Evolutionary conservation across 2,797 vertebrate species (phyloP).

Genomic region (Typhlichthys eigenmanni): DNA sequence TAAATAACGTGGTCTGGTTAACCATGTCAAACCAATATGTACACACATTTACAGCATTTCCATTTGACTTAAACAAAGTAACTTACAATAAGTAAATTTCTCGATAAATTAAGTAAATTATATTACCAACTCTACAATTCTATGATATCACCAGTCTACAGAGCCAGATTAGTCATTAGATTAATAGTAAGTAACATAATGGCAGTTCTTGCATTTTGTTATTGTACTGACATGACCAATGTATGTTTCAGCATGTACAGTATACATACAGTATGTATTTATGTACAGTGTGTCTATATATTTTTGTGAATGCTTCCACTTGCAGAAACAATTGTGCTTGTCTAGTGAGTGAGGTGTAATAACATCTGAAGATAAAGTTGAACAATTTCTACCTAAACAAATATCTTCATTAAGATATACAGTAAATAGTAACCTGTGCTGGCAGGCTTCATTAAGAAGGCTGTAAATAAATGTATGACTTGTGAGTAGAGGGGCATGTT

Average conservation of each 20-base stretch:
- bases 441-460: slow-evolving; percentile 65
- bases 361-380: slow-evolving; percentile 31
- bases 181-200: too few relatives aligned
- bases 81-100: too few relatives aligned
- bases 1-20: too few relatives aligned
- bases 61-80: too few relatives aligned
- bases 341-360: background rate
- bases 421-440: slow-evolving; percentile 58
- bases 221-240: background rate
- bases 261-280: background rate
- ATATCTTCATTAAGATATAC: slow-evolving; percentile 39
- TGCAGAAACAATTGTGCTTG: background rate
- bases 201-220: background rate
- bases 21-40: too few relatives aligned
- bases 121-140: too few relatives aligned
- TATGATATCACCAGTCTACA: too few relatives aligned
- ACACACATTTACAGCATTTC: too few relatives aligned
- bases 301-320: background rate
- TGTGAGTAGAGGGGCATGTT: too few relatives aligned
- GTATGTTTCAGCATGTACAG: background rate
- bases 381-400: slow-evolving; percentile 34
- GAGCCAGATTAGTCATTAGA: too few relatives aligned
- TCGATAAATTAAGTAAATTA: too few relatives aligned
- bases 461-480: slow-evolving; percentile 12
- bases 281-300: background rate